Percentiles rank a stretch among this genome's conserved stretches.
Evolutionary conservation across 2,797 vertebrate genomes (phyloP).

Genomic region (Sarcophilus harrisii): DNA sequence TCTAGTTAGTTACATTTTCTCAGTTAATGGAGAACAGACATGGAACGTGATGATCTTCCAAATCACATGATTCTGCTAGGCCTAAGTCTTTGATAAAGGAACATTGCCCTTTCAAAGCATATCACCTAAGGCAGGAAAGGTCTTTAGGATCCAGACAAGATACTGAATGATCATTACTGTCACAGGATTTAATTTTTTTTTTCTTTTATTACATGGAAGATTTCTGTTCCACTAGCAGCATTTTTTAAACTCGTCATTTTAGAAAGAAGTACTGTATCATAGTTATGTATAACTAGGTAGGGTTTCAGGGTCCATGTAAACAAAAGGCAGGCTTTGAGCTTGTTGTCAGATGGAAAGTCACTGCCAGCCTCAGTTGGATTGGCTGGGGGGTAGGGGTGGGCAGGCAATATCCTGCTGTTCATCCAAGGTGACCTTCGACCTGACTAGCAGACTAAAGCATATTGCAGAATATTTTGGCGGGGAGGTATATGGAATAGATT

Average conservation of each 20-base stretch:
- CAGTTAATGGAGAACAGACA: background rate
- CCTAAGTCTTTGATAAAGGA: background rate
- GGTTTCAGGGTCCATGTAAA: background rate
- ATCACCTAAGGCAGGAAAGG: background rate
- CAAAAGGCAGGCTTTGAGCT: background rate
- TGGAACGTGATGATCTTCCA: background rate
- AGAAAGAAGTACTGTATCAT: background rate
- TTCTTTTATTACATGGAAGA: background rate
- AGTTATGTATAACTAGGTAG: background rate
- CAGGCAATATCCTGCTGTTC: background rate
- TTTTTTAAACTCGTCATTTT: background rate
- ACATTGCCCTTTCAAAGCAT: background rate
- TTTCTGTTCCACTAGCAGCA: background rate
- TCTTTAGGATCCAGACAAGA: background rate
- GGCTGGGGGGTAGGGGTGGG: too few species aligned
- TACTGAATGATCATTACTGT: background rate
- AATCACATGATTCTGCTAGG: background rate
- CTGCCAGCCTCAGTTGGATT: background rate
- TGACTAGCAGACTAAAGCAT: background rate
- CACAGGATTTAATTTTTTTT: background rate
- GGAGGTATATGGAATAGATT: background rate
- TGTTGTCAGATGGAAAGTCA: background rate
- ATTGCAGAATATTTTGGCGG: background rate
- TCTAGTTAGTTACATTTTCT: background rate
- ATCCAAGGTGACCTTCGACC: background rate